phyloP scores from a whole-genome alignment of 2,888 invertebrate species.

The Unio pictorum region DNA sequence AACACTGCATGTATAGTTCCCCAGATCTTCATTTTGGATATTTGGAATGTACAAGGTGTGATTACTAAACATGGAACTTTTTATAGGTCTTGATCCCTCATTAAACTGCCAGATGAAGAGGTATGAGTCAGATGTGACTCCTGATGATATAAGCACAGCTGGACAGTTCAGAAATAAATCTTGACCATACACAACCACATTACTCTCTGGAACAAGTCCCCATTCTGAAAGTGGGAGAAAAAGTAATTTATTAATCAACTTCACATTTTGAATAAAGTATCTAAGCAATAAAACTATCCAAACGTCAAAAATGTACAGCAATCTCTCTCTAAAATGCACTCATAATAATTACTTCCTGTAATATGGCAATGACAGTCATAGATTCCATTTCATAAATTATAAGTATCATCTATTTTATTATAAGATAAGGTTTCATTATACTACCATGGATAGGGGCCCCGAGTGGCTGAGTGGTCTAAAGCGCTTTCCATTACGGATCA shows the following conservation, averaged over 20 bases:
- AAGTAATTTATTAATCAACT: not conserved
- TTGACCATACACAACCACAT: constrained; percentile 49
- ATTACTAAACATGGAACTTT: constrained; percentile 51
- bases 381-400: too few species aligned
- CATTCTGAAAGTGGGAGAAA: constrained; percentile 46
- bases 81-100: constrained; percentile 22
- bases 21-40: constrained; percentile 43
- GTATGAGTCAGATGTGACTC: constrained; percentile 14
- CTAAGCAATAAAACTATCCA: too few species aligned
- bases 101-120: constrained; percentile 50
- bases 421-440: too few species aligned
- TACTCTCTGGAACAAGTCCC: constrained; percentile 37
- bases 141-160: constrained; percentile 28
- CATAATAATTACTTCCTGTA: too few species aligned
- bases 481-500: too few species aligned
- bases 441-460: too few species aligned
- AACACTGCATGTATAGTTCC: constrained; percentile 59
- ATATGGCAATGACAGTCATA: too few species aligned
- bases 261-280: too few species aligned
- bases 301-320: too few species aligned
- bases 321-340: too few species aligned
- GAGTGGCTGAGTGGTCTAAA: too few species aligned
- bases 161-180: constrained; percentile 54
- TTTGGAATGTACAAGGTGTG: constrained; percentile 57
- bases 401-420: too few species aligned